phyloP scores from a whole-genome alignment of 53 echinoderm and acorn worm genomes.

The Pentamera pediparva region DNA sequence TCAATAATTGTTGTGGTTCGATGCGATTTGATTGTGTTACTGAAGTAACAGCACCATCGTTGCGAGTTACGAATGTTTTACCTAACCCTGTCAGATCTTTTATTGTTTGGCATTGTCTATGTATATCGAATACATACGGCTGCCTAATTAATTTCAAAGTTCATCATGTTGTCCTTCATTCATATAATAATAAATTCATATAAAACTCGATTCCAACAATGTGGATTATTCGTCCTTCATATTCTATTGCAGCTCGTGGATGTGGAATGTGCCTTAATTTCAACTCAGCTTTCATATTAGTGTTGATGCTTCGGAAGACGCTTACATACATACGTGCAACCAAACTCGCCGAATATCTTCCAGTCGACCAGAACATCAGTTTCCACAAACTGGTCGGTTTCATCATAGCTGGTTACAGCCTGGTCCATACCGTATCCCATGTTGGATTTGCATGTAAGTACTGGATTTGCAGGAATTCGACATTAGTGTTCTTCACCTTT shows the following conservation, averaged over 20 bases:
- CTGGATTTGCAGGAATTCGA: no score
- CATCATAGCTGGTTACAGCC: constrained; percentile 54
- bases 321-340: constrained; percentile 76
- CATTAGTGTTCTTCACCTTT: no score
- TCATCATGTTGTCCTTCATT: no score
- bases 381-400: constrained; percentile 86
- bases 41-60: no score
- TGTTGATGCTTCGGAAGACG: constrained; percentile 76
- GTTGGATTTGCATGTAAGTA: constrained; percentile 71
- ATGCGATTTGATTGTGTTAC: no score
- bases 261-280: constrained; percentile 95
- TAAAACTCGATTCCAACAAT: no score
- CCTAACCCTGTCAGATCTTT: no score
- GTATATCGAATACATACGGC: neutral
- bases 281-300: constrained; percentile 75
- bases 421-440: constrained; percentile 73
- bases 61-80: no score
- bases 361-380: constrained; percentile 83
- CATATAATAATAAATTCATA: no score
- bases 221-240: neutral
- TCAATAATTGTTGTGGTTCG: no score
- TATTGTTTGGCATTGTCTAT: no score
- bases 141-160: neutral
- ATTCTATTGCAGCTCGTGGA: constrained; percentile 59
- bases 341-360: constrained; percentile 56